phyloP scores from a whole-genome alignment of 2,888 invertebrate genomes.

The Iselma pallidipennis region DNA sequence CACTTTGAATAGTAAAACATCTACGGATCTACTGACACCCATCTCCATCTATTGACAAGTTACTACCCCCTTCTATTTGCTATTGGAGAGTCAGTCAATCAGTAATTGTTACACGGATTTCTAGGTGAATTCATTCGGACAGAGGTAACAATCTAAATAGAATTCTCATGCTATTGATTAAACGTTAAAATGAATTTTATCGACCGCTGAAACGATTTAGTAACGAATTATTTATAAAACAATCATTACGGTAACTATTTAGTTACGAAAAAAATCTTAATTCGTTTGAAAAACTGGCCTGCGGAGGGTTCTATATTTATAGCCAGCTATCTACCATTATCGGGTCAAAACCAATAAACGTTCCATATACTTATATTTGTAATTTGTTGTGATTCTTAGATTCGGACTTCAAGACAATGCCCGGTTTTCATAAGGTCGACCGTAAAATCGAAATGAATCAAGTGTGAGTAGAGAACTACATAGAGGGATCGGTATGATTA shows the following conservation, averaged over 20 bases:
- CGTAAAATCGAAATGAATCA: conserved; percentile 22
- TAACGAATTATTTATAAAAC: background rate
- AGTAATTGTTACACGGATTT: background rate
- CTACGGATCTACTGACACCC: background rate
- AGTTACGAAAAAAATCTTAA: conserved; percentile 13
- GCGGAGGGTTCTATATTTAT: no score
- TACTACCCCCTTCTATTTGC: background rate
- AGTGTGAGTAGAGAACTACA: conserved; percentile 13
- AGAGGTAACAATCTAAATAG: background rate
- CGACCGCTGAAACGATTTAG: background rate
- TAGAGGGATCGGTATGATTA: conserved; percentile 33
- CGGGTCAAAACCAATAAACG: conserved; percentile 15
- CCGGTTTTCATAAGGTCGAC: conserved; percentile 8
- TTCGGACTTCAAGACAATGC: conserved; percentile 8
- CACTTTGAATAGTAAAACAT: background rate
- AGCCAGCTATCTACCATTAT: no score
- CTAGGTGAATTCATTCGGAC: background rate
- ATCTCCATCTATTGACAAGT: background rate
- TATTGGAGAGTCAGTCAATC: background rate
- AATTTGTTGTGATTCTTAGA: conserved; percentile 15
- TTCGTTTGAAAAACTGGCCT: no score
- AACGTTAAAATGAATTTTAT: background rate
- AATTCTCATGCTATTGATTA: background rate
- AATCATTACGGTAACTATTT: conserved; percentile 7
- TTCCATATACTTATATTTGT: conserved; percentile 8